phyloP scores from a whole-genome alignment of 2,888 invertebrate genomes.

The Metallyticus violacea region DNA sequence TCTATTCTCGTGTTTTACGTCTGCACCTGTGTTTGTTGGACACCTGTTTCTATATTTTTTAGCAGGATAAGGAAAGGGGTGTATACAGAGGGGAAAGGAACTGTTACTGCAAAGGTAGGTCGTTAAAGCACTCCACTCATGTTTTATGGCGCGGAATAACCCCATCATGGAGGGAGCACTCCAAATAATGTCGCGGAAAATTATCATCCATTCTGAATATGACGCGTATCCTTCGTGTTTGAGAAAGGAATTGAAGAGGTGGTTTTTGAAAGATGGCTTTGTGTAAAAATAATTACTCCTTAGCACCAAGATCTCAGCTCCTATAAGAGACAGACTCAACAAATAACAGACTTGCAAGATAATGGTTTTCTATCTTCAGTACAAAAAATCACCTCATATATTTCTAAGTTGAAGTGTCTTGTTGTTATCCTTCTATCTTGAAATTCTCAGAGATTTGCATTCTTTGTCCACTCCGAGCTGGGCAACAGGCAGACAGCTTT shows the following conservation, averaged over 20 bases:
- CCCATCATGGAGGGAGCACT: not conserved
- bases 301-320: not conserved
- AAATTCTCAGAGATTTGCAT: too few relatives aligned
- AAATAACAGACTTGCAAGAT: too few relatives aligned
- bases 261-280: not conserved
- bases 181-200: not conserved
- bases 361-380: too few relatives aligned
- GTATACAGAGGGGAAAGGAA: not conserved
- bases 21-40: too few relatives aligned
- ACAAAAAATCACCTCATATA: too few relatives aligned
- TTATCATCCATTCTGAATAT: not conserved
- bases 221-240: not conserved
- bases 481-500: too few relatives aligned
- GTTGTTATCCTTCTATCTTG: too few relatives aligned
- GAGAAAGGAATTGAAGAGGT: not conserved
- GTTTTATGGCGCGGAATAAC: not conserved
- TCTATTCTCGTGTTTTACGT: too few relatives aligned
- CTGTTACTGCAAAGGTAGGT: not conserved
- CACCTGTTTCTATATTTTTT: not conserved
- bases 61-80: not conserved
- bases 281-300: not conserved
- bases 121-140: not conserved
- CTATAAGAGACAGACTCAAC: not conserved
- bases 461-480: too few relatives aligned
- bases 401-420: too few relatives aligned